phyloP scores from a whole-genome alignment of 2,113 vertebrate genomes.

The Perccottus glenii region DNA sequence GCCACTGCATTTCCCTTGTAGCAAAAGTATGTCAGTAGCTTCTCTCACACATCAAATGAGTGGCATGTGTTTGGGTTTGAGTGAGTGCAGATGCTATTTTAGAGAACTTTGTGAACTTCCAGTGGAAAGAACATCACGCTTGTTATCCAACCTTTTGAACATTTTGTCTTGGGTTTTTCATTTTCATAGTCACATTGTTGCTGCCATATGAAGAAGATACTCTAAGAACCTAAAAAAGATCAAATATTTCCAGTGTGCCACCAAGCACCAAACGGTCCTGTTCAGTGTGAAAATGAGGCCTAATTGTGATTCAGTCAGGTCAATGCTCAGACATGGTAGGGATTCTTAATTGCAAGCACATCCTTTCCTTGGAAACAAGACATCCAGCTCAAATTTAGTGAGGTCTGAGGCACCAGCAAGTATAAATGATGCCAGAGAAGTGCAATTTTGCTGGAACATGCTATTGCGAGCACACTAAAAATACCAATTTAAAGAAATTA shows the following conservation, averaged over 20 bases:
- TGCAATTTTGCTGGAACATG: slow-evolving; percentile 3
- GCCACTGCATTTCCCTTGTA: background rate
- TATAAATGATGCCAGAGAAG: slow-evolving; percentile 16
- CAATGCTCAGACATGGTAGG: slow-evolving; percentile 20
- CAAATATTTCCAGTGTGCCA: slow-evolving; percentile 8
- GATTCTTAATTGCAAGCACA: slow-evolving; percentile 50
- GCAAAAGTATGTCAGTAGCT: slow-evolving; percentile 12
- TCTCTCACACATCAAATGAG: slow-evolving; percentile 7
- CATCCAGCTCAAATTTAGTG: slow-evolving; percentile 24
- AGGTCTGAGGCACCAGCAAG: slow-evolving; percentile 23
- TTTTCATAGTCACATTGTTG: slow-evolving; percentile 6
- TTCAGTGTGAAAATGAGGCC: slow-evolving; percentile 25
- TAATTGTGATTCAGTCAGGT: slow-evolving; percentile 51
- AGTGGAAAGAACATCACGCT: slow-evolving; percentile 27
- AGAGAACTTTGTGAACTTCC: slow-evolving; percentile 22
- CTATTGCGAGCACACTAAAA: background rate
- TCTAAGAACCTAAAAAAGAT: too few species aligned
- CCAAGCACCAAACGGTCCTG: slow-evolving; percentile 2
- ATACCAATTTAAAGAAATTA: background rate
- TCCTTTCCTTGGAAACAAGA: slow-evolving; percentile 46
- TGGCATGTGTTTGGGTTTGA: slow-evolving; percentile 13
- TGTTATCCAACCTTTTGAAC: slow-evolving; percentile 25
- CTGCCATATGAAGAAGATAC: too few species aligned
- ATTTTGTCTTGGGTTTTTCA: slow-evolving; percentile 12
- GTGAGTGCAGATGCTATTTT: slow-evolving; percentile 12